Evolutionary conservation across 2,797 vertebrate genomes (phyloP), one percentile per base, ranked within the genome.

Genomic region (Echiichthys vipera): DNA sequence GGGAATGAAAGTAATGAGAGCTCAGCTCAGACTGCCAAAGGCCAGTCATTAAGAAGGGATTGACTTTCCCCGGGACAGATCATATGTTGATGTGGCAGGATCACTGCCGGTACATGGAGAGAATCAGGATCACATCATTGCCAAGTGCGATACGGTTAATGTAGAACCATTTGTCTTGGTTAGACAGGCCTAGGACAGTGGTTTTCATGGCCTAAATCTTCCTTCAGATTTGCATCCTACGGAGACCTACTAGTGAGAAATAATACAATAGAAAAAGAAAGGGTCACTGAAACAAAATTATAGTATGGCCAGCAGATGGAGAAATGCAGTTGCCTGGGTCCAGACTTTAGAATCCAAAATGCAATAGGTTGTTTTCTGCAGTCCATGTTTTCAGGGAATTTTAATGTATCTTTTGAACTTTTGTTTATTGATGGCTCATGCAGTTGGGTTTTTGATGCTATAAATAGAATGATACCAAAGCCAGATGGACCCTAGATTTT

Each of bases 11-110:
- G 43, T 65, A 83, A 68, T 74, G 30, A 75, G 62, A 76, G 61
- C 50, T 77, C 64, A 76, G 61, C 50, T 77, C 64, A 71, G 62
- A 61, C 55, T 80, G 65, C 69, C 78, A 80, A 71, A 79, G 61
- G 78, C 69, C 63, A 47, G 53, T 78, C 70, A 57, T 86, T 78
- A 80, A 54, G 42, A 84, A 63, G n/a, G 53, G 64, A 58, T 40
- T 65, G 65, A 73, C 59, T 63, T 84, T 50, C 27, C 34, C 8
- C 22, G 29, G 34, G 62, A 80, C 43, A 62, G 63, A 81, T 65
- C 62, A 39, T 65, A 56, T 67, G 51, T 67, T 70, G 58, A 69
- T 84, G 53, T 79, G 36, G 11, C 15, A 49, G 47, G 37, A 62
- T 78, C 65, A 29, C 45, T 67, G 65, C 36, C 69, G 61, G 45